These are phyloP conservation scores for Artemisiospiza belli DNA, from an alignment of 2,113 vertebrate genomes.

Conservation along the genomic window DNA sequence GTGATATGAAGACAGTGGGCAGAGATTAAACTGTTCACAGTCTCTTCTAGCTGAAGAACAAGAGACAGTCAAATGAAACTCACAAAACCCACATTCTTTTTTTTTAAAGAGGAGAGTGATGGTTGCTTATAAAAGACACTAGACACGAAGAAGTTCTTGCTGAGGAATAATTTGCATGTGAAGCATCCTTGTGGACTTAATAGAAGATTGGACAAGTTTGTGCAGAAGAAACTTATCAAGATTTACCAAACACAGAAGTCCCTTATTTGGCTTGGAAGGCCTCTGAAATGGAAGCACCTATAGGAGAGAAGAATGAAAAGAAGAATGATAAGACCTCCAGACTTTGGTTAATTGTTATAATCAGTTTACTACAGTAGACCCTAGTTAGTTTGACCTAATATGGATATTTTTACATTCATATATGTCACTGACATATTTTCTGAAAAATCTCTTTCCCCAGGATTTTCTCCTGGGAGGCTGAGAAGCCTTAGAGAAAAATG, in stretches of 20 bases:
- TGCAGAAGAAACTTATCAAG: not conserved
- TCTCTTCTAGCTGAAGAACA: not conserved
- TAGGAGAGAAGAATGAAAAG: not conserved
- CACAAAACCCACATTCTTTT: not conserved
- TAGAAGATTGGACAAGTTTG: not conserved
- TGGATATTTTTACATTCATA: not conserved
- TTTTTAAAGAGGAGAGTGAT: not conserved
- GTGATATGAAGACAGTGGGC: not conserved
- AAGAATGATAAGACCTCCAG: not conserved
- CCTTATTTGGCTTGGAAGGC: not conserved
- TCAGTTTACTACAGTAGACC: not conserved
- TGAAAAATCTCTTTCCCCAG: too few relatives aligned
- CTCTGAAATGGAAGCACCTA: not conserved
- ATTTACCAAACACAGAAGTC: not conserved
- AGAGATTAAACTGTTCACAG: not conserved
- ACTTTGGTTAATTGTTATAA: not conserved
- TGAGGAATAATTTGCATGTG: not conserved
- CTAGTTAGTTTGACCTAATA: not conserved
- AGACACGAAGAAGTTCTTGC: not conserved
- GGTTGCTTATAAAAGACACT: not conserved
- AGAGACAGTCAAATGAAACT: not conserved
- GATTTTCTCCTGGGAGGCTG: too few relatives aligned
- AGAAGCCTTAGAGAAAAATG: too few relatives aligned
- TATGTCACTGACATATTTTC: too few relatives aligned
- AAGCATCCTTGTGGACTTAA: not conserved